These are phyloP conservation scores for Boloria selene DNA, from an alignment of 2,888 invertebrate genomes.

Conservation along the genomic window DNA sequence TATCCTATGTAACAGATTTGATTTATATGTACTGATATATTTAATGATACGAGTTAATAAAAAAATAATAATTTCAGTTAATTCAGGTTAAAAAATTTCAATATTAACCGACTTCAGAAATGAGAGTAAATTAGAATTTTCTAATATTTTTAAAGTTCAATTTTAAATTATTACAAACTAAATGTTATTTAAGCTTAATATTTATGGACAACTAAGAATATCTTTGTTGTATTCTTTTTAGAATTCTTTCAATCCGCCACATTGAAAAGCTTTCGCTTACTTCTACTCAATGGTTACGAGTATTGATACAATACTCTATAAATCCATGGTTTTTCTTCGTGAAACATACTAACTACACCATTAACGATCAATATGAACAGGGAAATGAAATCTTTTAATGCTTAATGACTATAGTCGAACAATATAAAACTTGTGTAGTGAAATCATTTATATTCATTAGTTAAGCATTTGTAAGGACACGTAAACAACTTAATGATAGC, in stretches of 20 bases:
- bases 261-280: slow-evolving; percentile 8
- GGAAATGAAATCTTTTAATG: neutral
- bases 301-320: slow-evolving; percentile 14
- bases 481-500: too few relatives aligned
- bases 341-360: neutral
- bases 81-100: too few relatives aligned
- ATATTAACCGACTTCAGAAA: too few relatives aligned
- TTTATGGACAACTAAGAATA: neutral
- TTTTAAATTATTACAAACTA: neutral
- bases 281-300: slow-evolving; percentile 6
- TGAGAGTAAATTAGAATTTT: too few relatives aligned
- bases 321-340: slow-evolving; percentile 13
- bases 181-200: slow-evolving; percentile 2
- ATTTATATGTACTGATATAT: too few relatives aligned
- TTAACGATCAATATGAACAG: neutral
- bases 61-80: neutral
- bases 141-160: too few relatives aligned
- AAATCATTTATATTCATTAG: too few relatives aligned
- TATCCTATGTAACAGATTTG: too few relatives aligned
- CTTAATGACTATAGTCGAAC: neutral
- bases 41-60: neutral
- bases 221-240: slow-evolving; percentile 8
- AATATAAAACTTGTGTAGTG: neutral
- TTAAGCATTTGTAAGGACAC: too few relatives aligned
- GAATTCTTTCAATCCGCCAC: neutral